Evolutionary conservation across 2,888 invertebrate genomes (phyloP).

Genomic region (Antheraea assamensis): DNA sequence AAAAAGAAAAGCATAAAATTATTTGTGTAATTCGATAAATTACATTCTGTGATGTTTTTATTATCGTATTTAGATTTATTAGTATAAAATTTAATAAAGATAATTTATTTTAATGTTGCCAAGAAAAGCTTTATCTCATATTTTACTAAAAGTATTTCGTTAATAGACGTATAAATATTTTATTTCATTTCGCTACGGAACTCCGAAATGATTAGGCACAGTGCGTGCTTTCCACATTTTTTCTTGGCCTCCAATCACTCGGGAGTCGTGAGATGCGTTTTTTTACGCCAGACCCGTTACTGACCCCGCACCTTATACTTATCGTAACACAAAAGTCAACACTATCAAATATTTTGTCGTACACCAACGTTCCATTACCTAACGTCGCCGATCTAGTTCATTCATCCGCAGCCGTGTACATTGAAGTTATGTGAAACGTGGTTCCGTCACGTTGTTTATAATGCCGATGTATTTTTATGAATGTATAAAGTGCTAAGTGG

Average conservation of each 20-base stretch:
- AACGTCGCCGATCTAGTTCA: conserved; percentile 22
- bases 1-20: too few species aligned
- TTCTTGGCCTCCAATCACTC: conserved; percentile 60
- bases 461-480: conserved; percentile 39
- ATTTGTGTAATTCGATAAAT: too few species aligned
- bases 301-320: conserved; percentile 53
- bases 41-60: too few species aligned
- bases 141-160: too few species aligned
- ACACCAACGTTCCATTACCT: conserved; percentile 32
- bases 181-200: conserved; percentile 36
- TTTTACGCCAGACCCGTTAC: conserved; percentile 64
- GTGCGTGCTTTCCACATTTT: conserved; percentile 53
- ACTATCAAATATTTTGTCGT: conserved; percentile 33
- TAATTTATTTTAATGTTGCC: too few species aligned
- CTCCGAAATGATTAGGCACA: conserved; percentile 23
- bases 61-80: too few species aligned
- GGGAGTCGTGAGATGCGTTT: conserved; percentile 72
- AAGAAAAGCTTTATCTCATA: too few species aligned
- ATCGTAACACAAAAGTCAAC: conserved; percentile 32
- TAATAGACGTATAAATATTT: background rate
- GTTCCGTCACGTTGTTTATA: conserved; percentile 24
- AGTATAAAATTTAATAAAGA: background rate
- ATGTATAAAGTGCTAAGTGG: conserved; percentile 56
- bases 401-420: conserved; percentile 36
- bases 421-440: conserved; percentile 21